A percentile compares a stretch with the other conserved stretches of the same genome.
phyloP scores from a whole-genome alignment of 2,888 invertebrate genomes.

The Caenorhabditis sinica region DNA sequence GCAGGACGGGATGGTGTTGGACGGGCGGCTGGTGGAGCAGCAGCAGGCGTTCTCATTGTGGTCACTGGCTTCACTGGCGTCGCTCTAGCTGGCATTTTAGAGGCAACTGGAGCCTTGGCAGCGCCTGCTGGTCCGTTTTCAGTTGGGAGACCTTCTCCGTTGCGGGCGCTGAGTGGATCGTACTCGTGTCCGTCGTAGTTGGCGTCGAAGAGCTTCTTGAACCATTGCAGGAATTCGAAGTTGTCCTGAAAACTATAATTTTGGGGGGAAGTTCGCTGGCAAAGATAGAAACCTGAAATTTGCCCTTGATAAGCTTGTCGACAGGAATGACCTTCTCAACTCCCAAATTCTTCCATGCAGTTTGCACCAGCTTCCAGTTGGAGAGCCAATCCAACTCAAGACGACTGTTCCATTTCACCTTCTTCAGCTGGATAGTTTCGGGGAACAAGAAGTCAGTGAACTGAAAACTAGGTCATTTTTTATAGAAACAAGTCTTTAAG shows the following conservation, averaged over 20 bases:
- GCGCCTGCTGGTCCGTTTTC: slow-evolving; percentile 54
- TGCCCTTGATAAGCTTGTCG: slow-evolving; percentile 98
- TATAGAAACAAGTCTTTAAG: slow-evolving; percentile 16
- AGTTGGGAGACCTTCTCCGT: slow-evolving; percentile 70
- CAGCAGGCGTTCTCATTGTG: slow-evolving; percentile 54
- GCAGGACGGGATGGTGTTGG: slow-evolving; percentile 35
- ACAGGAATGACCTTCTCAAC: slow-evolving; percentile 99
- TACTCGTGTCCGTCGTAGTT: slow-evolving; percentile 99
- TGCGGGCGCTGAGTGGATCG: slow-evolving; percentile 93
- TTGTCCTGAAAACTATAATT: slow-evolving; percentile 88
- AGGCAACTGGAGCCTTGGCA: slow-evolving; percentile 35
- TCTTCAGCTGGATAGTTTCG: slow-evolving; percentile 83
- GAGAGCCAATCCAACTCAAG: slow-evolving; percentile 99
- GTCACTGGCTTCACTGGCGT: slow-evolving; percentile 52
- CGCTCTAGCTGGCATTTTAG: slow-evolving; percentile 55
- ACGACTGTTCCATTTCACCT: slow-evolving; percentile 94
- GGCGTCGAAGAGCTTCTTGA: slow-evolving; percentile 99
- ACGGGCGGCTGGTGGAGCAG: slow-evolving; percentile 39
- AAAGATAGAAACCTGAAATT: slow-evolving; percentile 88
- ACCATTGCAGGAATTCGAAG: slow-evolving; percentile 99
- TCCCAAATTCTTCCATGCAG: slow-evolving; percentile 95
- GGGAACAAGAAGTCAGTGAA: slow-evolving; percentile 99
- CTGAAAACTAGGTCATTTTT: slow-evolving; percentile 86
- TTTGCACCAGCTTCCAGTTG: slow-evolving; percentile 98
- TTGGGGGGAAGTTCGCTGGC: neutral